Conservation (phyloP, 2,888 invertebrate genomes). For the Argyra leucocephala region DNA sequence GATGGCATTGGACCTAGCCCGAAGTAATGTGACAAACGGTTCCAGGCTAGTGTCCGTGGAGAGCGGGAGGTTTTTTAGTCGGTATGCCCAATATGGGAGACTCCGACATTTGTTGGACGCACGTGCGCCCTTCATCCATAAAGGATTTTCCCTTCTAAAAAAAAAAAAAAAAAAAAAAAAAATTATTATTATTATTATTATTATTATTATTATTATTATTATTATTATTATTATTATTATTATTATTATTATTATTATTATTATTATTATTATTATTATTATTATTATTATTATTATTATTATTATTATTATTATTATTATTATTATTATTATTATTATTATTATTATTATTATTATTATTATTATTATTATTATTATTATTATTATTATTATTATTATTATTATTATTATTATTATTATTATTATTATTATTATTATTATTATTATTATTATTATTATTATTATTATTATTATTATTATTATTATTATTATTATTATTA, state of each 20-base stretch:
- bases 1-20: too few species aligned
- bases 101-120: too few species aligned
- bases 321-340: constrained; percentile 4
- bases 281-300: not conserved
- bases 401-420: not conserved
- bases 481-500: not conserved
- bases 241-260: constrained; percentile 1
- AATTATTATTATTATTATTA: constrained; percentile 1
- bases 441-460: not conserved
- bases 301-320: constrained; percentile 4
- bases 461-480: constrained; percentile 1
- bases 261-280: constrained; percentile 1
- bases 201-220: not conserved
- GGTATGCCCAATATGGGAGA: too few species aligned
- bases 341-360: not conserved
- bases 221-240: not conserved
- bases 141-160: too few species aligned
- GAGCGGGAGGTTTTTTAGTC: too few species aligned
- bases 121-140: too few species aligned
- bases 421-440: constrained; percentile 4
- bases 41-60: too few species aligned
- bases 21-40: too few species aligned
- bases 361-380: not conserved
- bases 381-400: not conserved
- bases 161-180: too few species aligned